Evolutionary conservation across 2,888 invertebrate species (phyloP), one percentile per base, ranked within the genome.

Genomic region (Phrixothrix hirtus): DNA sequence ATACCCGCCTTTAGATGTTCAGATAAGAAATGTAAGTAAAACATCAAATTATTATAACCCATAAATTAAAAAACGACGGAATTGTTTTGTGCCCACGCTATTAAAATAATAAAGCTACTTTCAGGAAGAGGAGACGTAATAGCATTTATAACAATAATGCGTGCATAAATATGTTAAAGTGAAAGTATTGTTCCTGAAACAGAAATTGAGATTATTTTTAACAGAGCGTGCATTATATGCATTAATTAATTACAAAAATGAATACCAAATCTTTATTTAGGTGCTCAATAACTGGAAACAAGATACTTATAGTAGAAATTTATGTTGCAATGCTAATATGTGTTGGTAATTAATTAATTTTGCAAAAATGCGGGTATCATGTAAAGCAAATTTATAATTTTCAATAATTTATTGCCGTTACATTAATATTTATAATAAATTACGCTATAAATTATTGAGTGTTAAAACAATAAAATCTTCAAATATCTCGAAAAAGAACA

Each of bases 151-250:
- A 37, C 37, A 45, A 45, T 45, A 45, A 45, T 13, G 45, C 37
- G 39, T 36, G 46, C 39, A 26, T 34, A 32, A 46, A 46, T 38
- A 46, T 13, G 12, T 31, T 34, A 27, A 13, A 54, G 58, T 53
- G 56, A 58, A 58, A 58, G 56, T 58, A 44, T 42, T 49, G 48
- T 49, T 36, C 37, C 27, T 43, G 46, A 55, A 38, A 46, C 46
- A 58, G 52, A 58, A 58, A 55, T 47, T 41, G 52, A 55, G 52
- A 55, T 53, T 53, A 35, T 50, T 58, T 41, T 54, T 55, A 58
- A 52, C 36, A 58, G 58, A 58, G 55, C 58, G 47, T 56, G 39
- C 31, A 52, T 44, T 45, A 36, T 42, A 45, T 39, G 38, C 36
- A 26, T 43, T 45, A 54, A 54, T 54, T 54, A 49, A 45, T 44